phyloP scores from a whole-genome alignment of 2,113 vertebrate species.

The Plectropomus leopardus region DNA sequence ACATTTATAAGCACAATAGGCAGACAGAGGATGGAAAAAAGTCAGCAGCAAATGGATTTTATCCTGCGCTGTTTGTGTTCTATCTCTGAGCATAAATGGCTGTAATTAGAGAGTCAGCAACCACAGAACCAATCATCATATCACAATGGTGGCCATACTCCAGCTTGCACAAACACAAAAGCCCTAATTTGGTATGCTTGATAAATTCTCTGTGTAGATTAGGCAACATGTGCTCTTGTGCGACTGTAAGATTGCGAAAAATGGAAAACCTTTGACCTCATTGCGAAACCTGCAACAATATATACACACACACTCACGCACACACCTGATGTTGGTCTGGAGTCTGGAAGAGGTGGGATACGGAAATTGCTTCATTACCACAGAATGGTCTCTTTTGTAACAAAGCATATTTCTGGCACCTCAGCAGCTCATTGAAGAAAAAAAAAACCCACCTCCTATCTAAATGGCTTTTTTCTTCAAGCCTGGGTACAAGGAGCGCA shows the following conservation, averaged over 20 bases:
- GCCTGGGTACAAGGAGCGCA: constrained; percentile 78
- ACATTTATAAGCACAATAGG: constrained; percentile 64
- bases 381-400: constrained; percentile 79
- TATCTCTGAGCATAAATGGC: constrained; percentile 66
- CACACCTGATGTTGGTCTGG: constrained; percentile 45
- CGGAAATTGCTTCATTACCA: constrained; percentile 80
- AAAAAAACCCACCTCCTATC: constrained; percentile 79
- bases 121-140: constrained; percentile 72
- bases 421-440: constrained; percentile 80
- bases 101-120: constrained; percentile 80
- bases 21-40: constrained; percentile 47
- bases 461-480: constrained; percentile 67
- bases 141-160: constrained; percentile 80
- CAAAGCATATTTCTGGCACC: constrained; percentile 79
- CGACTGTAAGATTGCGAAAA: constrained; percentile 65
- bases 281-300: constrained; percentile 32
- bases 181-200: constrained; percentile 75
- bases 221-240: constrained; percentile 65
- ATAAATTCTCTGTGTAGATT: constrained; percentile 76
- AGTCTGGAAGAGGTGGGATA: constrained; percentile 61
- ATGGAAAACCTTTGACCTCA: constrained; percentile 58
- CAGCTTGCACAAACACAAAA: constrained; percentile 75
- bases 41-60: constrained; percentile 72
- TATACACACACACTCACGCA: constrained; percentile 1
- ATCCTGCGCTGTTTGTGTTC: constrained; percentile 68